Conservation (phyloP, 2,113 vertebrate species). For the Ictalurus punctatus region DNA sequence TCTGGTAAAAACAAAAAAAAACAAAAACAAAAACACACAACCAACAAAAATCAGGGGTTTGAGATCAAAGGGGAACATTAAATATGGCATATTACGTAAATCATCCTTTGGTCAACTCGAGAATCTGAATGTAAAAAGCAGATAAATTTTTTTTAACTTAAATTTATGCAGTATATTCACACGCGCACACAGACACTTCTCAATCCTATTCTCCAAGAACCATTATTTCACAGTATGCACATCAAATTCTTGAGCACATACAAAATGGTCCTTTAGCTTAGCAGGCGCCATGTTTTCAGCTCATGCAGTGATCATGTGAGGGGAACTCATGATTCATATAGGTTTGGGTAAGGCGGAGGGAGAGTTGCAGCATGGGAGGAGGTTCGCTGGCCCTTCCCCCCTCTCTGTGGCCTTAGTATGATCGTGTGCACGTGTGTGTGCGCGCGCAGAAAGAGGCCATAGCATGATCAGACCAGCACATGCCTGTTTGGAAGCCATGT, state of each 20-base stretch:
- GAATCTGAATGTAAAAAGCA: neutral
- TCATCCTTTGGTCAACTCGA: neutral
- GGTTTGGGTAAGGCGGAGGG: conserved; percentile 5
- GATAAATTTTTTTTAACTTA: neutral
- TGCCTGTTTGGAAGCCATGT: conserved; percentile 70
- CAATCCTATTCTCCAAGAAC: neutral
- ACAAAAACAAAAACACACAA: neutral
- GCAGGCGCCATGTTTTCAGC: neutral
- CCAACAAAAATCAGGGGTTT: neutral
- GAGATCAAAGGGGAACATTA: neutral
- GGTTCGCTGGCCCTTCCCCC: conserved; percentile 44
- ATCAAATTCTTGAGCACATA: neutral
- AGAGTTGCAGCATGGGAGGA: conserved; percentile 18
- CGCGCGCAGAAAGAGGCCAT: conserved; percentile 25
- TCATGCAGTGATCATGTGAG: conserved; percentile 24
- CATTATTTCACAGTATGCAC: neutral
- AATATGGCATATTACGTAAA: neutral
- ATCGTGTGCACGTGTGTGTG: conserved; percentile 38
- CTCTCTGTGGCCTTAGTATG: conserved; percentile 51
- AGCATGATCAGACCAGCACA: conserved; percentile 62
- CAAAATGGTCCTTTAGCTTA: neutral
- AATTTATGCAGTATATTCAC: no score
- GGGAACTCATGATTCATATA: conserved; percentile 45
- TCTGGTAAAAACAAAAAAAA: neutral
- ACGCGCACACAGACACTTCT: no score